Conservation (phyloP, 2,113 vertebrate species). For the Setophaga coronata region DNA sequence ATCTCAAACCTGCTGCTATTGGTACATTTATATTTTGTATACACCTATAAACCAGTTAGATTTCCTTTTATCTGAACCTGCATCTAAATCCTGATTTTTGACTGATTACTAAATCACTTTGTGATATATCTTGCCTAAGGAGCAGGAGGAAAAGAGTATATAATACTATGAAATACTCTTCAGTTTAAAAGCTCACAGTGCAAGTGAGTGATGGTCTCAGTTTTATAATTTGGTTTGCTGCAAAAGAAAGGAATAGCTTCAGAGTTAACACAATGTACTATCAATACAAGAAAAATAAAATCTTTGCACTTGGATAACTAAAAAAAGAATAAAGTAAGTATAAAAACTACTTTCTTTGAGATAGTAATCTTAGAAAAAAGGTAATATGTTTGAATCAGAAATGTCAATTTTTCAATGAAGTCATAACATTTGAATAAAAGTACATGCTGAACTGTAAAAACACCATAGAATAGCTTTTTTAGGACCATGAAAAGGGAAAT, state of each 20-base stretch:
- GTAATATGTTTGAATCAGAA: neutral
- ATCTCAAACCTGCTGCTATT: neutral
- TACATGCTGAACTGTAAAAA: neutral
- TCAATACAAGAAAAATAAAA: neutral
- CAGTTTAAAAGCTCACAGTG: neutral
- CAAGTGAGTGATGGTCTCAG: neutral
- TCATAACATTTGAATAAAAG: neutral
- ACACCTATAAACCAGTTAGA: neutral
- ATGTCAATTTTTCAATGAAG: neutral
- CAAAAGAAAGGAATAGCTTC: neutral
- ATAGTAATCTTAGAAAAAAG: neutral
- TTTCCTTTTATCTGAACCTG: neutral
- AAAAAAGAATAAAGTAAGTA: neutral
- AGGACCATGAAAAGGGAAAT: neutral
- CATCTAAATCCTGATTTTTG: neutral
- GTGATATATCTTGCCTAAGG: neutral
- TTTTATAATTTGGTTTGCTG: neutral
- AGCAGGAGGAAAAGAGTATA: neutral
- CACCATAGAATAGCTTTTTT: neutral
- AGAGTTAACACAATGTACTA: neutral
- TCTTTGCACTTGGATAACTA: neutral
- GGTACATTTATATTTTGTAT: neutral
- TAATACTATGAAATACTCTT: neutral
- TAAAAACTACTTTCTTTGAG: accelerated
- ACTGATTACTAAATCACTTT: neutral